These are phyloP conservation scores for Xiphophorus maculatus DNA, from an alignment of 2,113 vertebrate genomes.

Conservation along the genomic window DNA sequence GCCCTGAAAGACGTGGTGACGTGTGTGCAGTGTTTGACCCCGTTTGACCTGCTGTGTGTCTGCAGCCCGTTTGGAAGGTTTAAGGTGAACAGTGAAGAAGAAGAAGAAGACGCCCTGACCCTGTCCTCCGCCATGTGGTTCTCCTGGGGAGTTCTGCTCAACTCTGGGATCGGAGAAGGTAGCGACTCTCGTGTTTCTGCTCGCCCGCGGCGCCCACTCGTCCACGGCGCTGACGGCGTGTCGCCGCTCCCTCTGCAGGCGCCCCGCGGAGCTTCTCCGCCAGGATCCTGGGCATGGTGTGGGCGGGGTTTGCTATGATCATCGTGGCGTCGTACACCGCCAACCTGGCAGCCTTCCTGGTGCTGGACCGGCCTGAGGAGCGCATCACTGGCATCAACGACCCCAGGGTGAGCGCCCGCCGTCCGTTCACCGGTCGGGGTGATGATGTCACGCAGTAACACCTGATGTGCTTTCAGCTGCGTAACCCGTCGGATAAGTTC, in stretches of 20 bases:
- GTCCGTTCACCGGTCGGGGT: no score
- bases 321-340: slow-evolving; percentile 99
- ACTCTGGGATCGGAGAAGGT: slow-evolving; percentile 99
- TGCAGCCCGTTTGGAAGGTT: slow-evolving; percentile 94
- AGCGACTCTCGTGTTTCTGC: slow-evolving; percentile 18
- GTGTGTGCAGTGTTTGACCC: background rate
- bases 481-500: slow-evolving; percentile 98
- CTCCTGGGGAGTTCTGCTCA: slow-evolving; percentile 98
- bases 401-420: slow-evolving; percentile 84
- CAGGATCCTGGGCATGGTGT: slow-evolving; percentile 98
- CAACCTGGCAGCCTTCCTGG: slow-evolving; percentile 99
- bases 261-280: slow-evolving; percentile 98
- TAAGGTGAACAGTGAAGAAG: slow-evolving; percentile 99
- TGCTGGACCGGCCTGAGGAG: slow-evolving; percentile 97
- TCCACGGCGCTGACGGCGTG: no score
- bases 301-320: slow-evolving; percentile 99
- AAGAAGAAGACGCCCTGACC: slow-evolving; percentile 97
- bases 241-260: slow-evolving; percentile 73
- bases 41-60: background rate
- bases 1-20: no score
- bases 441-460: background rate
- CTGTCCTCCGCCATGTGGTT: slow-evolving; percentile 99
- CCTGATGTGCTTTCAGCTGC: slow-evolving; percentile 78
- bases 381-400: slow-evolving; percentile 99
- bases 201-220: no score